These are phyloP conservation scores for Hermaeophaga mercurialis DNA, from an alignment of 2,888 invertebrate species.

Conservation along the genomic window DNA sequence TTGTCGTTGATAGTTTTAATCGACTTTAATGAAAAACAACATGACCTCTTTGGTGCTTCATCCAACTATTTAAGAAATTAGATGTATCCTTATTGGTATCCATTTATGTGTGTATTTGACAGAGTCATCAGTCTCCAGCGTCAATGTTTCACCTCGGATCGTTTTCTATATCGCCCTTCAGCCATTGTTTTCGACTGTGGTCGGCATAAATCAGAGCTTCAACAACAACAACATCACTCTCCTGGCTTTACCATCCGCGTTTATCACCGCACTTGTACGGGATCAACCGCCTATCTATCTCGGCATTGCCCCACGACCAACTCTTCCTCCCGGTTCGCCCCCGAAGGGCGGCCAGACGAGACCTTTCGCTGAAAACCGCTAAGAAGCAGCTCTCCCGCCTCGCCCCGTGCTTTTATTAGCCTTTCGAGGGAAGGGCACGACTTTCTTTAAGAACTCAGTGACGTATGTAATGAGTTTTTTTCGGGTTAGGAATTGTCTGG, in stretches of 20 bases:
- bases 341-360: conserved; percentile 11
- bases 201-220: conserved; percentile 56
- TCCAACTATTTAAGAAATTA: too few species aligned
- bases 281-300: conserved; percentile 57
- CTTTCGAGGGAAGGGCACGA: conserved; percentile 19
- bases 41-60: too few species aligned
- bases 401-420: conserved; percentile 34
- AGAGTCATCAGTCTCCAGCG: not conserved
- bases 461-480: conserved; percentile 28
- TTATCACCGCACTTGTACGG: conserved; percentile 57
- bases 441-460: conserved; percentile 22
- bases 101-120: not conserved
- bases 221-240: conserved; percentile 56
- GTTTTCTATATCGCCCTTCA: conserved; percentile 7
- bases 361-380: conserved; percentile 33
- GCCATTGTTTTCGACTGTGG: conserved; percentile 46
- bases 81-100: too few species aligned
- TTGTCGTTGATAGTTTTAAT: too few species aligned
- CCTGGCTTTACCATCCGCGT: conserved; percentile 55
- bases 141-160: conserved; percentile 8
- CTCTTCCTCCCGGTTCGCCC: conserved; percentile 5
- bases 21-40: too few species aligned
- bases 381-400: conserved; percentile 30
- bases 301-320: conserved; percentile 35
- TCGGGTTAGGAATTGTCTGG: not conserved